Evolutionary conservation across 2,113 vertebrate genomes (phyloP), one percentile per base, ranked within the genome.

Genomic region (Helogale parvula): DNA sequence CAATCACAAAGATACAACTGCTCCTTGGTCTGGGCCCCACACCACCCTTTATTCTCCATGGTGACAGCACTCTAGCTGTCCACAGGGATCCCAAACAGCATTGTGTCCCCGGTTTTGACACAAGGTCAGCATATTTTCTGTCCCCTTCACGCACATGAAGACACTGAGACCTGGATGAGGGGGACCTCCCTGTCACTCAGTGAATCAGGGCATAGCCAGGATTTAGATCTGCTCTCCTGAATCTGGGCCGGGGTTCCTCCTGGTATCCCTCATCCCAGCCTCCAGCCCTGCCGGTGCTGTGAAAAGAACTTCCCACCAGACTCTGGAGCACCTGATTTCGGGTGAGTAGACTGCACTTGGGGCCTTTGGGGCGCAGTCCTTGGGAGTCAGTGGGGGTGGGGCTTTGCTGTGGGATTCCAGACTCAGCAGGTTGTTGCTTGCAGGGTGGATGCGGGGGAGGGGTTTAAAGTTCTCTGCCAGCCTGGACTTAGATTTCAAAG

Each of bases 401-500:
- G 23, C 38, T 83, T 72, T 92, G 79, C 90, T 14, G 21, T 60
- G 38, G 25, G 12, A 16, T 33, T 74, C 63, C 52, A 12, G 66
- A 81, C 27, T 38, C 47, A 71, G 13, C 72, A 71, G 72, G 31
- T 8, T 5, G 33, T 45, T 93, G 57, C 45, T 47, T 89, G 68
- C 23, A 33, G 38, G 4, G 5, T 8, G 1, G 60, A 17, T 41
- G 3, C n/a, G 17, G 50, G 25, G 13, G 16, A 0, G n/a, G n/a
- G n/a, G n/a, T n/a, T n/a, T n/a, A n/a, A n/a, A 29, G n/a, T 33
- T 81, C 63, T 54, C 29, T 66, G 60, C 6, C 27, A 63, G 29
- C 17, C 85, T 45, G 33, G 21, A 74, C 50, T 66, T 79, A 35
- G 38, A 74, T 88, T 88, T n/a, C 84, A 65, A 68, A 60, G 54